These are phyloP conservation scores for Crocodylus rhombifer DNA, from an alignment of 2,797 vertebrate species.

Conservation along the genomic window DNA sequence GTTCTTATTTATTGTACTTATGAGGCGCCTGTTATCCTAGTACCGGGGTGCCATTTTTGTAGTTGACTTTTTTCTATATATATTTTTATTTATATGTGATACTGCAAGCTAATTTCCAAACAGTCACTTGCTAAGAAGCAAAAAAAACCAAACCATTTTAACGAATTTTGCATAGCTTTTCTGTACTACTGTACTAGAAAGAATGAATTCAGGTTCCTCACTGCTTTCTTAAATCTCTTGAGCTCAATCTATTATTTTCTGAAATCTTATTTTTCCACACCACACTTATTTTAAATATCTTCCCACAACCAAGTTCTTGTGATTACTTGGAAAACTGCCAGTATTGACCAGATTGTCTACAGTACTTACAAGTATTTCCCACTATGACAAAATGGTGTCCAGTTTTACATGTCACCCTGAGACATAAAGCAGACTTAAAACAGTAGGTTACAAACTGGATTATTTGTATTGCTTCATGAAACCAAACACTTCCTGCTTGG, in stretches of 20 bases:
- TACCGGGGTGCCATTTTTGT: not conserved
- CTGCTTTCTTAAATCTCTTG: not conserved
- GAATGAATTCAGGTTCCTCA: not conserved
- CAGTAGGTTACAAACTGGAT: slow-evolving; percentile 18
- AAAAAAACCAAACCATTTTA: not conserved
- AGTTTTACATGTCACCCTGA: slow-evolving; percentile 29
- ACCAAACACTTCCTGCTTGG: not conserved
- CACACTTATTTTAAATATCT: not conserved
- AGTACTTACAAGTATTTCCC: not conserved
- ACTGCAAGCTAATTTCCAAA: not conserved
- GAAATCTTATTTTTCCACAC: not conserved
- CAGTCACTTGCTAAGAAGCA: not conserved
- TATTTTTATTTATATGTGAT: not conserved
- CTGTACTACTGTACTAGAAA: not conserved
- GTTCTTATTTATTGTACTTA: not conserved
- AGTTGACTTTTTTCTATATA: not conserved
- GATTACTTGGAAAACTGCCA: not conserved
- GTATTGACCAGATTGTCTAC: not conserved
- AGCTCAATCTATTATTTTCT: not conserved
- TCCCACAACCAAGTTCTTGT: not conserved
- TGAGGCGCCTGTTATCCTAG: not conserved
- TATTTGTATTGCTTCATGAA: not conserved
- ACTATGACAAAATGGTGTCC: slow-evolving; percentile 4
- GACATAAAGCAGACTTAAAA: slow-evolving; percentile 23
- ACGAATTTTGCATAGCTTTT: not conserved